phyloP scores from a whole-genome alignment of 2,113 vertebrate species.

The Spermophilus dauricus region DNA sequence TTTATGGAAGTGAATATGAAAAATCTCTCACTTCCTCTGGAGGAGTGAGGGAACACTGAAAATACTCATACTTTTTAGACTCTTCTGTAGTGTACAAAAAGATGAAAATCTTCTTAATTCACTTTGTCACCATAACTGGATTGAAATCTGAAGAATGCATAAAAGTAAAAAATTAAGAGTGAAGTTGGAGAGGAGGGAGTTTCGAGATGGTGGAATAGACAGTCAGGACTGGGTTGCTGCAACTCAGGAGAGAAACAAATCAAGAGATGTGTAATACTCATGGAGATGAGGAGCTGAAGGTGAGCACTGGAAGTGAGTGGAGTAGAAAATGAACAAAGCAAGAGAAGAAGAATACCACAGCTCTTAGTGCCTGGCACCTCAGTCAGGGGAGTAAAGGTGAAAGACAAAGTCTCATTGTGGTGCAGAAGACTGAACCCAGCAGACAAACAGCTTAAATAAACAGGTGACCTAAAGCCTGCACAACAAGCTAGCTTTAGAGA shows the following conservation, averaged over 20 bases:
- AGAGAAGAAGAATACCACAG: neutral
- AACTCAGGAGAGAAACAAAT: neutral
- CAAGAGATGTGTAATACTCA: neutral
- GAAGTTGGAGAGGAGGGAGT: neutral
- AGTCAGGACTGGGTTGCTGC: neutral
- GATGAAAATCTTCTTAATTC: neutral
- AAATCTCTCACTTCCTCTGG: neutral
- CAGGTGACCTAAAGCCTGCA: too few relatives aligned
- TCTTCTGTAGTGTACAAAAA: neutral
- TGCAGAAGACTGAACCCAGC: neutral
- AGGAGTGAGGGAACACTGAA: neutral
- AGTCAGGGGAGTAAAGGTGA: neutral
- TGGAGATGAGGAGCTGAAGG: neutral
- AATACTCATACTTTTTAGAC: neutral
- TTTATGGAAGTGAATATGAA: constrained; percentile 10
- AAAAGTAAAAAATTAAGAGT: neutral
- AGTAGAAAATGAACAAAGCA: neutral
- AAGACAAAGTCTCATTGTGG: neutral
- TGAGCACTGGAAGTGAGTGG: neutral
- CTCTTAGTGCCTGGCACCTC: neutral
- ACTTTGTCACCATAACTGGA: neutral
- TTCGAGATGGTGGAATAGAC: neutral
- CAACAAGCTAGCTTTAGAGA: neutral
- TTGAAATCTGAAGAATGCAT: neutral
- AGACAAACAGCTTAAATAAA: neutral